Base-by-base conservation (phyloP, 2,797 vertebrate genomes). In the Sebastes paucispinis region DNA sequence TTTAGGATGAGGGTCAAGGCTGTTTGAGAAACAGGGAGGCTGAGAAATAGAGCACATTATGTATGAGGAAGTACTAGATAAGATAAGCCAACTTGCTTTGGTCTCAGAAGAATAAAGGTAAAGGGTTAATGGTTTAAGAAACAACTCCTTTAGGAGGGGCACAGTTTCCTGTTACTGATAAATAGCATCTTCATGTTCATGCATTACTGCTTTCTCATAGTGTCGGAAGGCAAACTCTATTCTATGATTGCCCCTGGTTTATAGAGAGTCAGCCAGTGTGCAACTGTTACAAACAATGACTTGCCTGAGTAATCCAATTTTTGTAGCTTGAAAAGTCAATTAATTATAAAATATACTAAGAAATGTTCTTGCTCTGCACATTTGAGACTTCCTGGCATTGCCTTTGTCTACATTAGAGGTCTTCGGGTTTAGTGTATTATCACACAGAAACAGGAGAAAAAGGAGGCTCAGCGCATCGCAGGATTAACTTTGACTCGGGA, bases 401-500 rank as follows among this genome's bases (percentile, higher is more conserved):
- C 27, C 22, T 71, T 68, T 50, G 31, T 34, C 36, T 73, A 22
- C 36, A 84, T 68, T 81, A 71, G 11, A 72, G 5, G 47, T 77
- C 65, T 58, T 80, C 22, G 14, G 63, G 22, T 34, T 64, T 58
- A 1, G 60, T 75, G 79, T 64, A 62, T 78, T 80, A 84, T 84
- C 72, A 64, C 60, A 69, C 59, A 73, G 58, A 69, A 65, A 67
- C 66, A 73, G 72, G 47, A 86, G 66, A 80, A 66, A 66, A 73
- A 68, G 34, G 43, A 68, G 22, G 52, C 43, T 85, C 50, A 34
- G 36, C 77, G 60, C 69, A 65, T 85, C 58, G 65, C 31, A 24
- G 77, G 59, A 91, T 86, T 83, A 86, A 70, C 76, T 80, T 43
- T 6, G 39, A 81, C 47, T 81, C 60, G 75, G 75, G 58, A 60